Conservation (phyloP, 2,888 invertebrate genomes). For the Eretmocerus hayati region DNA sequence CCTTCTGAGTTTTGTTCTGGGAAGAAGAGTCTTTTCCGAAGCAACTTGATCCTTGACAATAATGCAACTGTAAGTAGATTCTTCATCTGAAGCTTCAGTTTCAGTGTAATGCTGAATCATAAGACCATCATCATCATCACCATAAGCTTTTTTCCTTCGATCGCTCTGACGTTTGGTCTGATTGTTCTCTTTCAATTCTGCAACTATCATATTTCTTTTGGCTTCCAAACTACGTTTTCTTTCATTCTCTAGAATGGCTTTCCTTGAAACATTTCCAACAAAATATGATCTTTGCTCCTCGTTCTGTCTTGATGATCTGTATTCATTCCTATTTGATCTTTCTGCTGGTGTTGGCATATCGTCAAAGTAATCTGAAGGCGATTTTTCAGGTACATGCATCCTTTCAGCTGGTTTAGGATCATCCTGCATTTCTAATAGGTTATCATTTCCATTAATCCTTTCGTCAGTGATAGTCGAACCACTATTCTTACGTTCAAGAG, state of each 20-base stretch:
- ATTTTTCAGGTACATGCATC: conserved; percentile 38
- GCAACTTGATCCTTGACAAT: conserved; percentile 69
- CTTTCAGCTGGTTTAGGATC: conserved; percentile 44
- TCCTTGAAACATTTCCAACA: conserved; percentile 42
- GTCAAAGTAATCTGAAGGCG: conserved; percentile 33
- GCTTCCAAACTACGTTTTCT: conserved; percentile 42
- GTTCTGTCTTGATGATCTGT: conserved; percentile 8
- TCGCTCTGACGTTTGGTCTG: conserved; percentile 34
- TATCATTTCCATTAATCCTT: conserved; percentile 18
- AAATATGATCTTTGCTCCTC: conserved; percentile 33
- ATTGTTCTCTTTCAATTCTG: conserved; percentile 42
- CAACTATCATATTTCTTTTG: conserved; percentile 42
- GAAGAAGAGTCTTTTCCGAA: conserved; percentile 51
- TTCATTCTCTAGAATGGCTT: conserved; percentile 44
- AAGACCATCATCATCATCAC: conserved; percentile 37
- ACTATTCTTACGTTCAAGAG: conserved; percentile 35
- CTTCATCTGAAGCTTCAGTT: conserved; percentile 45
- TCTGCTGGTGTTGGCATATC: conserved; percentile 43
- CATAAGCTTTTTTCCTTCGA: conserved; percentile 35
- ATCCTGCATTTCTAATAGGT: conserved; percentile 18
- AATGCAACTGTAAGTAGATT: conserved; percentile 58
- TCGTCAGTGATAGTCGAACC: conserved; percentile 40
- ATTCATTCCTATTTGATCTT: conserved; percentile 28
- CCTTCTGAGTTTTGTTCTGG: conserved; percentile 64
- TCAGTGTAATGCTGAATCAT: conserved; percentile 38